Conservation (phyloP, 2,113 vertebrate genomes). For the Pandion haliaetus region DNA sequence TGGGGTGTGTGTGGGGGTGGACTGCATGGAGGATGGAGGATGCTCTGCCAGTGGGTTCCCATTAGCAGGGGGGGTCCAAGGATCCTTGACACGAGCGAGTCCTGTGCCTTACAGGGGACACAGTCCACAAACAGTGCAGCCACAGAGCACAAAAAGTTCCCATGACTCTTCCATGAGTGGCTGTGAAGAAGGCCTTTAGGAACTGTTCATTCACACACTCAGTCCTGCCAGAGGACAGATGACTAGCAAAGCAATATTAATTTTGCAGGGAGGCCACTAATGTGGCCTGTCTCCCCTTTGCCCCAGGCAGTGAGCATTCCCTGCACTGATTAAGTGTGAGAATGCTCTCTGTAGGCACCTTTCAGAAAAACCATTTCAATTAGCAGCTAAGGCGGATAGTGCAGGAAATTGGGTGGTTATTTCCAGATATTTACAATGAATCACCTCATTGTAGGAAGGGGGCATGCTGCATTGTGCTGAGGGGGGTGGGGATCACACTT, state of each 20-base stretch:
- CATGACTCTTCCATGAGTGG: not conserved
- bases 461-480: not conserved
- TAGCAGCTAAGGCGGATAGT: not conserved
- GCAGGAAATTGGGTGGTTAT: not conserved
- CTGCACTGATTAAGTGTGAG: not conserved
- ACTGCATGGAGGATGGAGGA: no score
- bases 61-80: not conserved
- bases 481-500: not conserved
- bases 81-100: rapidly evolving
- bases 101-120: not conserved
- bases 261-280: not conserved
- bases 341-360: not conserved
- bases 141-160: not conserved
- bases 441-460: not conserved
- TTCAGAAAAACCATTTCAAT: not conserved
- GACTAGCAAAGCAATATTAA: not conserved
- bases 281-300: not conserved
- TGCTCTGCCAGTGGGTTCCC: not conserved
- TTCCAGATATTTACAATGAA: not conserved
- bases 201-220: rapidly evolving
- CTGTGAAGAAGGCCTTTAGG: not conserved
- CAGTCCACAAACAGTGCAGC: not conserved
- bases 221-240: not conserved
- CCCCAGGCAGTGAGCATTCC: not conserved
- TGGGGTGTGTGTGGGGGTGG: not conserved